Evolutionary conservation across 2,113 vertebrate species (phyloP).

Genomic region (Ellobius talpinus): DNA sequence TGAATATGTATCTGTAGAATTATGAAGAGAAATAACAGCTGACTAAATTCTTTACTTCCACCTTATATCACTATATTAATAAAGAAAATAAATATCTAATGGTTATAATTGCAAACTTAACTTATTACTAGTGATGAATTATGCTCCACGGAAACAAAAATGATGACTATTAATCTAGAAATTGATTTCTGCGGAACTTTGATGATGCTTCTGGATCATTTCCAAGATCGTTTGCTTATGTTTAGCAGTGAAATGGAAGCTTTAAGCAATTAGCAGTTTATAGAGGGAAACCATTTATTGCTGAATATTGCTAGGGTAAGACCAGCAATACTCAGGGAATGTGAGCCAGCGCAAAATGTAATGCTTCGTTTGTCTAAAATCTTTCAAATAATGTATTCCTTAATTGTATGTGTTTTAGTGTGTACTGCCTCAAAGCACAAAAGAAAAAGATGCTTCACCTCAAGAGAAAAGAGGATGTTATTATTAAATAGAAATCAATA

Average conservation of each 20-base stretch:
- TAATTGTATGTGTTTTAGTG: not conserved
- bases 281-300: not conserved
- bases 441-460: not conserved
- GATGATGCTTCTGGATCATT: conserved; percentile 20
- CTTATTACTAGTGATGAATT: conserved; percentile 44
- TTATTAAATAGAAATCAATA: conserved; percentile 49
- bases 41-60: conserved; percentile 43
- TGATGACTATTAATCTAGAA: conserved; percentile 5
- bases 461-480: not conserved
- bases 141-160: not conserved
- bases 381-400: not conserved
- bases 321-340: not conserved
- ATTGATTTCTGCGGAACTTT: not conserved
- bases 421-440: not conserved
- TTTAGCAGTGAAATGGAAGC: conserved; percentile 18
- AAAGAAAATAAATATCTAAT: conserved; percentile 19
- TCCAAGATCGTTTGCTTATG: conserved; percentile 40
- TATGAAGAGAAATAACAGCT: conserved; percentile 9
- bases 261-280: not conserved
- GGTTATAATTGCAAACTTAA: not conserved
- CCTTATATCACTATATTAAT: conserved; percentile 1
- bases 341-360: conserved; percentile 28
- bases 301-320: not conserved
- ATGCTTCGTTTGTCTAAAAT: not conserved
- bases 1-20: not conserved